phyloP scores from a whole-genome alignment of 2,113 vertebrate species.

The Hemiprocne comata region DNA sequence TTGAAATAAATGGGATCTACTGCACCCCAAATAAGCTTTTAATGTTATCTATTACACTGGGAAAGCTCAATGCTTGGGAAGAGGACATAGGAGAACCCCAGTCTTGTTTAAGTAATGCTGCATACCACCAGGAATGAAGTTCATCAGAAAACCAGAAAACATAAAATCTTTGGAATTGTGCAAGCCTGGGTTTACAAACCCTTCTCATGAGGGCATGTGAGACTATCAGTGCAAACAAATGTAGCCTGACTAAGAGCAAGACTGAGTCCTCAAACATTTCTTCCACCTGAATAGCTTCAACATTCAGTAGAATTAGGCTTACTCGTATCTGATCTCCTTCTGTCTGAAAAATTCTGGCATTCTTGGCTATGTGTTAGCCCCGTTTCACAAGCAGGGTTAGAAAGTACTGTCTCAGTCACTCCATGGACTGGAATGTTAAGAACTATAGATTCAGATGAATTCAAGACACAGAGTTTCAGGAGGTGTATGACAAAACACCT shows the following conservation, averaged over 20 bases:
- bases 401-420: background rate
- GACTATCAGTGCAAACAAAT: background rate
- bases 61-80: background rate
- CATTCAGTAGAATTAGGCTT: background rate
- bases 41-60: background rate
- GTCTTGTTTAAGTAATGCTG: background rate
- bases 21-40: background rate
- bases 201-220: background rate
- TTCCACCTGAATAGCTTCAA: background rate
- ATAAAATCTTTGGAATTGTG: background rate
- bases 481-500: background rate
- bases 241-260: background rate
- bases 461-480: background rate
- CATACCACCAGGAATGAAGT: background rate
- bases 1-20: background rate
- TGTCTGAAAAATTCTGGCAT: background rate
- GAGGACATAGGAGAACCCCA: fast-evolving
- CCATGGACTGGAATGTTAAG: background rate
- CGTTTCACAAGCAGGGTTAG: background rate
- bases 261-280: background rate
- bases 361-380: background rate
- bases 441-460: background rate
- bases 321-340: background rate
- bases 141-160: background rate
- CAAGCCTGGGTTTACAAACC: background rate